Evolutionary conservation across 2,113 vertebrate species (phyloP).

Genomic region (Zosterops japonicus): DNA sequence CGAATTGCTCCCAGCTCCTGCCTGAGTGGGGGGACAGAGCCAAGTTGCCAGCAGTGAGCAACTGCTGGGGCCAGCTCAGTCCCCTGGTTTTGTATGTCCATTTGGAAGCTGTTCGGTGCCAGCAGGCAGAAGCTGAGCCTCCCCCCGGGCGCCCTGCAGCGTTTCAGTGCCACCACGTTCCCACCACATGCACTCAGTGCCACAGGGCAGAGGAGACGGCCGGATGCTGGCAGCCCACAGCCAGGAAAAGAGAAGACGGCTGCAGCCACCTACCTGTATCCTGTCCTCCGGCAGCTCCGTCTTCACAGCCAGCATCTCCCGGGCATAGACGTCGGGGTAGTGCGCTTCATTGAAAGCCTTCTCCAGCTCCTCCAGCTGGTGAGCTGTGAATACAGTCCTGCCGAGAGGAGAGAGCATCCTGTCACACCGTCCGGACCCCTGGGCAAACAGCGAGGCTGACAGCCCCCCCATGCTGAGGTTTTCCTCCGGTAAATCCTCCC

Average conservation of each 20-base stretch:
- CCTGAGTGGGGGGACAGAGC: neutral
- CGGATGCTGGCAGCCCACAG: neutral
- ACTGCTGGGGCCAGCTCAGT: neutral
- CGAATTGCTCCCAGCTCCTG: neutral
- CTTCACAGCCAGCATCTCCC: constrained; percentile 95
- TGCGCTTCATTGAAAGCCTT: constrained; percentile 95
- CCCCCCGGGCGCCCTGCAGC: fast-evolving
- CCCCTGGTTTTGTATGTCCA: neutral
- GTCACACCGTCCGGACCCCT: neutral
- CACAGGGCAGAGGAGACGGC: neutral
- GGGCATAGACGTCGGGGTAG: constrained; percentile 92
- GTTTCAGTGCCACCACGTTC: neutral
- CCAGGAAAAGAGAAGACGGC: neutral
- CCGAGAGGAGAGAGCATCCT: neutral
- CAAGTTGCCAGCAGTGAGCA: neutral
- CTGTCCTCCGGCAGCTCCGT: constrained; percentile 93
- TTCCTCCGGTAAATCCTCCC: neutral
- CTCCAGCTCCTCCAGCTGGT: constrained; percentile 94
- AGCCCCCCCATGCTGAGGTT: neutral
- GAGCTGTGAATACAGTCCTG: constrained; percentile 94
- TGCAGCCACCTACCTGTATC: constrained; percentile 84
- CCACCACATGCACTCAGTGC: neutral
- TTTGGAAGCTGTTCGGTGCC: neutral
- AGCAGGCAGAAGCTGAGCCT: neutral
- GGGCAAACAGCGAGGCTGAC: neutral